Percentiles rank a stretch among this genome's conserved stretches.
These are phyloP conservation scores for Phytoseiulus persimilis DNA, from an alignment of 2,888 invertebrate species.

Conservation along the genomic window DNA sequence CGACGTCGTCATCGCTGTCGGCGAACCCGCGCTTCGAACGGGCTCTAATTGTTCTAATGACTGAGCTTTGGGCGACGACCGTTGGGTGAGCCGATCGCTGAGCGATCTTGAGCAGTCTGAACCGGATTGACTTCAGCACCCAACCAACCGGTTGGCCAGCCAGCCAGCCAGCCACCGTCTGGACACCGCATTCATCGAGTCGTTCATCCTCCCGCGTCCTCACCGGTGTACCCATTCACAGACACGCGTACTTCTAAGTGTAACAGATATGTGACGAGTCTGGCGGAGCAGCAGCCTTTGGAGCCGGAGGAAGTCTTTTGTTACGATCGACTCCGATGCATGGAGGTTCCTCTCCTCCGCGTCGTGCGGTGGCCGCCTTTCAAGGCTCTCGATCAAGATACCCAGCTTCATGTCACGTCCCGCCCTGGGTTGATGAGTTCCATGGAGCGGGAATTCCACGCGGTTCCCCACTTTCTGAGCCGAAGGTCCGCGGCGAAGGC, in stretches of 20 bases:
- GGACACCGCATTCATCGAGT: neutral
- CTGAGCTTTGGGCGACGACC: neutral
- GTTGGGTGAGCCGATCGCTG: neutral
- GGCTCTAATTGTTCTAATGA: neutral
- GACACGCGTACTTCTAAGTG: neutral
- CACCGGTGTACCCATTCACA: neutral
- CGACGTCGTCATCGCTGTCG: neutral
- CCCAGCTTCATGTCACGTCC: too few species aligned
- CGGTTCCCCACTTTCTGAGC: too few species aligned
- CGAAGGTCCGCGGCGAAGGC: too few species aligned
- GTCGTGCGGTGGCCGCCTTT: too few species aligned
- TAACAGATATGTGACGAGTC: conserved; percentile 5
- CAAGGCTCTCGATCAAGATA: too few species aligned
- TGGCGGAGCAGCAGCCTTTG: neutral
- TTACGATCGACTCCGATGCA: neutral
- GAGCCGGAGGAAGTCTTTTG: neutral
- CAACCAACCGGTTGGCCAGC: neutral
- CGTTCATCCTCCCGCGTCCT: neutral
- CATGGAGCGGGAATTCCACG: too few species aligned
- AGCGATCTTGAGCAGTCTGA: neutral
- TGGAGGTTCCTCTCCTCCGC: neutral
- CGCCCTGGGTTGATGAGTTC: too few species aligned
- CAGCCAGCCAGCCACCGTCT: neutral
- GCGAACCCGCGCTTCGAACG: neutral
- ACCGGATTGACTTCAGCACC: neutral